These are phyloP conservation scores for Pyrocoelia pectoralis DNA, from an alignment of 2,888 invertebrate genomes.

Conservation along the genomic window DNA sequence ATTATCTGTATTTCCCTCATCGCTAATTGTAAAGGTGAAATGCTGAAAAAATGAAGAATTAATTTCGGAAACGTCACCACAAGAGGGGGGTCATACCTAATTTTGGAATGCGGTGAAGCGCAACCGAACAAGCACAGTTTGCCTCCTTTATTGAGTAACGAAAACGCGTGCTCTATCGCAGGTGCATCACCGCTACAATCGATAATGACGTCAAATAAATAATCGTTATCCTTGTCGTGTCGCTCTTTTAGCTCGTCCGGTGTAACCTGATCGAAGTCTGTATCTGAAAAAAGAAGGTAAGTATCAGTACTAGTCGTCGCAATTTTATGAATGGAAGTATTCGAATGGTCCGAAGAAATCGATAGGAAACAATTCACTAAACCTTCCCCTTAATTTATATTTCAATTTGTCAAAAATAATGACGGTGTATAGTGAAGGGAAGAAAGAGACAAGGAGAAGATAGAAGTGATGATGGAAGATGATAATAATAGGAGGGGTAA, in stretches of 20 bases:
- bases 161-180: slow-evolving; percentile 70
- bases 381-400: too few relatives aligned
- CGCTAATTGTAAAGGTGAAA: slow-evolving; percentile 68
- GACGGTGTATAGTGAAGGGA: too few relatives aligned
- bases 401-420: too few relatives aligned
- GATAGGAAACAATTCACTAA: too few relatives aligned
- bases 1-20: slow-evolving; percentile 70
- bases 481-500: too few relatives aligned
- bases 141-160: slow-evolving; percentile 67
- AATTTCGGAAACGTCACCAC: neutral
- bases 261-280: slow-evolving; percentile 65
- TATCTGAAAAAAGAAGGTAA: slow-evolving; percentile 61
- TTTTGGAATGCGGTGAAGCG: slow-evolving; percentile 63
- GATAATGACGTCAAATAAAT: slow-evolving; percentile 69
- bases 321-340: too few relatives aligned
- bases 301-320: too few relatives aligned
- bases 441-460: too few relatives aligned
- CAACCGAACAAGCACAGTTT: slow-evolving; percentile 76
- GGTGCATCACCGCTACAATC: slow-evolving; percentile 77
- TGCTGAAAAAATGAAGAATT: slow-evolving; percentile 53
- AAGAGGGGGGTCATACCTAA: slow-evolving; percentile 44
- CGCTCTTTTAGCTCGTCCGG: slow-evolving; percentile 64
- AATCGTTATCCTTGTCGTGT: slow-evolving; percentile 54
- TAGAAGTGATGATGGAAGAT: too few relatives aligned
- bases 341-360: too few relatives aligned